These are phyloP conservation scores for Pangasius mekongensis DNA, from an alignment of 2,797 vertebrate genomes.

Conservation along the genomic window DNA sequence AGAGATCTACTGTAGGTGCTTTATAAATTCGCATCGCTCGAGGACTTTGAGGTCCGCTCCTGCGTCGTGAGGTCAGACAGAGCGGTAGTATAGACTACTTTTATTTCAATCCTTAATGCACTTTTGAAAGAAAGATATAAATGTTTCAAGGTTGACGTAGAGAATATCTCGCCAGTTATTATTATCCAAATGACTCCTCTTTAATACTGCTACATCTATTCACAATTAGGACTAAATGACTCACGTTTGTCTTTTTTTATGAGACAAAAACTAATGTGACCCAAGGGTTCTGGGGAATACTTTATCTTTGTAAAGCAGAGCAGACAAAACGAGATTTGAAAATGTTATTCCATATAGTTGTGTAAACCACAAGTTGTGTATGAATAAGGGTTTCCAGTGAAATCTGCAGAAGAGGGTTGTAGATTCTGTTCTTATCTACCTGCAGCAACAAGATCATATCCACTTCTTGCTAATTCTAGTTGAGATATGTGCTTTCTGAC, in stretches of 20 bases:
- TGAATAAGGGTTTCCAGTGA: constrained; percentile 13
- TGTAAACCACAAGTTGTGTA: not conserved
- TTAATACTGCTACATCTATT: constrained; percentile 33
- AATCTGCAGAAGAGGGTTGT: not conserved
- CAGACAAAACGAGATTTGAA: not conserved
- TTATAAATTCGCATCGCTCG: constrained; percentile 43
- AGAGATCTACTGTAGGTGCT: constrained; percentile 34
- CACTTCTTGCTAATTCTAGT: not conserved
- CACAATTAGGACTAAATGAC: constrained; percentile 17
- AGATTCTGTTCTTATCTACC: not conserved
- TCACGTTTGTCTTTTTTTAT: constrained; percentile 1
- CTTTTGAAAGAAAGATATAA: constrained; percentile 69
- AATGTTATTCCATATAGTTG: not conserved
- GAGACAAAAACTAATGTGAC: not conserved
- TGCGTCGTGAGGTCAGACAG: constrained; percentile 52
- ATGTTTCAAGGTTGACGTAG: constrained; percentile 69
- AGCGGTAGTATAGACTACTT: constrained; percentile 66
- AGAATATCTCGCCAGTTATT: constrained; percentile 60
- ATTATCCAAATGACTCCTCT: constrained; percentile 54
- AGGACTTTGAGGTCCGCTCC: constrained; percentile 28
- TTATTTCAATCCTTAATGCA: constrained; percentile 71
- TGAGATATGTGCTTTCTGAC: constrained; percentile 14
- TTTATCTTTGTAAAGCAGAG: not conserved
- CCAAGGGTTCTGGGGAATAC: not conserved
- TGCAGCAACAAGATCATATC: not conserved